These are phyloP conservation scores for Sparidentex hasta DNA, from an alignment of 2,797 vertebrate genomes.

Conservation along the genomic window DNA sequence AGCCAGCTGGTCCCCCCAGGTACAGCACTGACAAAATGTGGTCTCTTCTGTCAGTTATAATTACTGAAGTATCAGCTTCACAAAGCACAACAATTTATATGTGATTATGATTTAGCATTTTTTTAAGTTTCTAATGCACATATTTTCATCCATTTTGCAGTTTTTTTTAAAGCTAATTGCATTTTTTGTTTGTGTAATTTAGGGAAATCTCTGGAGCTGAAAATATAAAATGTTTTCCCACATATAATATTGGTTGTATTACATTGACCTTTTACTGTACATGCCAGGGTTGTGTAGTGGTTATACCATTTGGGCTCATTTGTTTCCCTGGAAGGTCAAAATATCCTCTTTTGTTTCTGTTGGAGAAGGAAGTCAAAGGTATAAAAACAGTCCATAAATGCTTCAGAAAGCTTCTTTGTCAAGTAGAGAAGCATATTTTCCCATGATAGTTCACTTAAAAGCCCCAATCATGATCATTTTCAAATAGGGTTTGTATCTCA, in stretches of 20 bases:
- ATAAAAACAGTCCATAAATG: not conserved
- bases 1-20: conserved; percentile 94
- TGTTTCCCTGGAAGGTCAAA: not conserved
- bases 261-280: not conserved
- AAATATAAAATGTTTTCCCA: not conserved
- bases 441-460: not conserved
- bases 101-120: not conserved
- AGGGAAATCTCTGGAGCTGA: not conserved
- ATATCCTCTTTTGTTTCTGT: not conserved
- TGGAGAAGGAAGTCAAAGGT: not conserved
- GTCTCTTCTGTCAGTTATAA: not conserved
- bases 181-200: not conserved
- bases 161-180: not conserved
- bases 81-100: not conserved
- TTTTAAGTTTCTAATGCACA: not conserved
- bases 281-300: not conserved
- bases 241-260: not conserved
- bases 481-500: not conserved
- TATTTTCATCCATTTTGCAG: not conserved
- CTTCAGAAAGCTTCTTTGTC: not conserved
- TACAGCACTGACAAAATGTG: conserved; percentile 53
- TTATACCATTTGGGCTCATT: not conserved
- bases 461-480: not conserved
- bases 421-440: not conserved
- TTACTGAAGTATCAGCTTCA: not conserved